phyloP scores from a whole-genome alignment of 2,113 vertebrate species.

The Procavia capensis region DNA sequence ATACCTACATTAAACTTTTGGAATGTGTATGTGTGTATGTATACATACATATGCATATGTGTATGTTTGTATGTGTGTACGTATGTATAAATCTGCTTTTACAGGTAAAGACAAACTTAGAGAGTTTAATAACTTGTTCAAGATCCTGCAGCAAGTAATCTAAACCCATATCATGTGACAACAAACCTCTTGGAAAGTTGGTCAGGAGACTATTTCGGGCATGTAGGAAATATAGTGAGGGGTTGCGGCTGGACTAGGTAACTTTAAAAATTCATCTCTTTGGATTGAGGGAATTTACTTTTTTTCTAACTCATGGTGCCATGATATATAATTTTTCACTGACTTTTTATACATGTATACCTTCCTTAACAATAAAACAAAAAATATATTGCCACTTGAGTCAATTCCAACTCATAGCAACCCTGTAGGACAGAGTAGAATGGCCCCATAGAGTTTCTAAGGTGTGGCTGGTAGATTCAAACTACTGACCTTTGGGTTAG shows the following conservation, averaged over 20 bases:
- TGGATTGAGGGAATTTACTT: neutral
- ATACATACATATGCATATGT: neutral
- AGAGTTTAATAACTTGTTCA: neutral
- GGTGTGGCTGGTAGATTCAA: too few species aligned
- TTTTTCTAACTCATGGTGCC: neutral
- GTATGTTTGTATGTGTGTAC: neutral
- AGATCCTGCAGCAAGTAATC: neutral
- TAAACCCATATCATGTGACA: neutral
- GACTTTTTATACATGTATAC: neutral
- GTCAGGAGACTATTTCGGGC: neutral
- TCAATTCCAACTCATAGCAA: too few species aligned
- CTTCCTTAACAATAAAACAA: neutral
- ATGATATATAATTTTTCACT: slow-evolving; percentile 12
- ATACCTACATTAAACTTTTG: neutral
- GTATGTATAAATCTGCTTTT: neutral
- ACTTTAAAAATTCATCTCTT: neutral
- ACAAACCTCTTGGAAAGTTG: neutral
- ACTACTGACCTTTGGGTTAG: too few species aligned
- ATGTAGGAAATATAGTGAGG: neutral
- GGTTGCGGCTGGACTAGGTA: neutral
- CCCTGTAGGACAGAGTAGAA: too few species aligned
- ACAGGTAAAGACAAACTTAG: neutral
- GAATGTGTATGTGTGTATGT: neutral
- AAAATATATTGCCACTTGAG: too few species aligned
- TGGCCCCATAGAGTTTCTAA: too few species aligned